Evolutionary conservation across 2,113 vertebrate genomes (phyloP).

Genomic region (Riparia riparia): DNA sequence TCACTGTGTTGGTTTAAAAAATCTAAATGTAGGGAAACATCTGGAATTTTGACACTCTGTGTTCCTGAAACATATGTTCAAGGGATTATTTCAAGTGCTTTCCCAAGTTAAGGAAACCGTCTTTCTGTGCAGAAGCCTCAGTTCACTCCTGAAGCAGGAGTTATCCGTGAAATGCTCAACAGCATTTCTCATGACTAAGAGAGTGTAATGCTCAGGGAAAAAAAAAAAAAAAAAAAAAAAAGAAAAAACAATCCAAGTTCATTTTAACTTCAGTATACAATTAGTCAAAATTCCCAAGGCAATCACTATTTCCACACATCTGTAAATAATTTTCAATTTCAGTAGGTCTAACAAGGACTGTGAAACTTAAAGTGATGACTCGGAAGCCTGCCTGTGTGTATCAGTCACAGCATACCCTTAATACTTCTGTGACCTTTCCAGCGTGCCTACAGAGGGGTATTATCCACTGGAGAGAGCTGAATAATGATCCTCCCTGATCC

Average conservation of each 20-base stretch:
- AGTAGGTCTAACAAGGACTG: neutral
- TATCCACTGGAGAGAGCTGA: neutral
- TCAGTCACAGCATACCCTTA: neutral
- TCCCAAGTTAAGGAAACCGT: neutral
- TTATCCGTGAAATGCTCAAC: neutral
- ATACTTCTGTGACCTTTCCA: conserved; percentile 16
- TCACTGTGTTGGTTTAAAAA: neutral
- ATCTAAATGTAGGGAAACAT: neutral
- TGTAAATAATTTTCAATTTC: neutral
- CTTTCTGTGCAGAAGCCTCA: neutral
- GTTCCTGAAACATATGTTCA: neutral
- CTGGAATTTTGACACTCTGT: neutral
- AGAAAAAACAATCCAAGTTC: neutral
- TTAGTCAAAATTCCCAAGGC: neutral
- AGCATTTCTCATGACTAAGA: neutral
- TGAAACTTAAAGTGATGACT: neutral
- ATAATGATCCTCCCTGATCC: neutral
- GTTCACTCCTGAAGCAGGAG: neutral
- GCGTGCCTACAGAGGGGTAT: neutral
- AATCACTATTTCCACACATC: neutral
- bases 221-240: neutral
- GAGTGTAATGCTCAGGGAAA: neutral
- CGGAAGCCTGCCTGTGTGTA: neutral
- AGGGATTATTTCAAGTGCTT: neutral
- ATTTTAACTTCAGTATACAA: neutral